Base-by-base conservation (phyloP, 2,113 vertebrate species). In the Stictonetta naevosa region DNA sequence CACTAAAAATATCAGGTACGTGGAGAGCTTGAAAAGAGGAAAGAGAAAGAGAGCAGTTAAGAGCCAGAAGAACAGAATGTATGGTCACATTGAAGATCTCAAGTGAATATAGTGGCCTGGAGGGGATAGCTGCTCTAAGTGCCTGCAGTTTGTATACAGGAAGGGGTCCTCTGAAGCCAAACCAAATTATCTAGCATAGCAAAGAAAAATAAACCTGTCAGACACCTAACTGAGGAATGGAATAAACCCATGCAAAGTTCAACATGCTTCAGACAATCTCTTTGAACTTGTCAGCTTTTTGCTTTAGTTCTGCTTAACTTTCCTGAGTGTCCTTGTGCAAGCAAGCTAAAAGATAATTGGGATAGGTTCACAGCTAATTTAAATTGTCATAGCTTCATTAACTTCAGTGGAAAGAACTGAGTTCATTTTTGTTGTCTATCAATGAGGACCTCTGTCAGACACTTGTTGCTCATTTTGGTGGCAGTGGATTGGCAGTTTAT, bases 351-450 rank as follows among this genome's bases (percentile, higher is more conserved):
- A 93, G 66, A 58, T 95, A 94, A 88, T 95, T 95, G 76, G 88
- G 34, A 20, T 66, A 87, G 34, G 74, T 74, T 92, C 80, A 87
- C 53, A 66, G 92, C 42, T 95, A 88, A 95, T 94, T 95, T 92
- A 73, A 83, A 89, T 92, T 91, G 92, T 86, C 80, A 31, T 80
- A 90, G 77, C 89, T 91, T 95, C 91, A 92, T 97, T 95, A 95
- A 79, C 91, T 95, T 86, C 33, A 44, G 74, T 53, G 66, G 81
- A 92, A 87, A 79, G 77, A 66, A 53, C 48, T 16, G 29, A 4
- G 42, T 80, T 96, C 28, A 34, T 89, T 96, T 92, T 68, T 40
- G 8, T 44, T 42, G 29, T 63, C 40, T 92, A 66, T 44, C 4
- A 0, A 1, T 21, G n/a, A 14, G 53, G 76, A 78, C 53, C 69